phyloP scores from a whole-genome alignment of 2,113 vertebrate species.

The Scolopax mira region DNA sequence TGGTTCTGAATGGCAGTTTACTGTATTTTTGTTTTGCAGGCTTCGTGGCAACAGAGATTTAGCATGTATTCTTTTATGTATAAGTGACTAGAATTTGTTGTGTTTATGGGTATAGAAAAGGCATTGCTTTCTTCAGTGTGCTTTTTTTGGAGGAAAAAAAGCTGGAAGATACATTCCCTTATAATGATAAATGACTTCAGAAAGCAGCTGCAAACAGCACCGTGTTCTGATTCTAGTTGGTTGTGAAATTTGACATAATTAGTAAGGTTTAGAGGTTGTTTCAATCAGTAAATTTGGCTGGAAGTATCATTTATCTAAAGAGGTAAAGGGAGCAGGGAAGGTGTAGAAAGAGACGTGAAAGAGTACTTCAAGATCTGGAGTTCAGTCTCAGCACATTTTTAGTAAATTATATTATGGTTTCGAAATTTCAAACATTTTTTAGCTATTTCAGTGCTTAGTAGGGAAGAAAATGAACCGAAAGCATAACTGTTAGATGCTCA shows the following conservation, averaged over 20 bases:
- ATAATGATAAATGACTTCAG: not conserved
- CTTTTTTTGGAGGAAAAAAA: not conserved
- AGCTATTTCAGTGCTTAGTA: conserved; percentile 4
- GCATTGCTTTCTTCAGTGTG: not conserved
- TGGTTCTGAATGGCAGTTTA: not conserved
- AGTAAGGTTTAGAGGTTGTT: not conserved
- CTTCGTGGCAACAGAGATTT: not conserved
- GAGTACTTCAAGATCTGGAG: not conserved
- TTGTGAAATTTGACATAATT: not conserved
- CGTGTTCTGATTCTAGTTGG: not conserved
- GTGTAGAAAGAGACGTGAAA: not conserved
- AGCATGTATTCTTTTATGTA: not conserved
- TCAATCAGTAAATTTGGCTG: not conserved
- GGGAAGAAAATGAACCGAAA: conserved; percentile 26
- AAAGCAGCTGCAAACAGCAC: not conserved
- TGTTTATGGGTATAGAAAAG: not conserved
- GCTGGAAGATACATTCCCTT: not conserved
- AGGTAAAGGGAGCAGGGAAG: not conserved
- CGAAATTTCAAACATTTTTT: not conserved
- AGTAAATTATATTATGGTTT: conserved; percentile 4
- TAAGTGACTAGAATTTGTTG: not conserved
- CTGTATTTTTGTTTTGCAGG: not conserved
- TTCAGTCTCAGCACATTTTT: not conserved
- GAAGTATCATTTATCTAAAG: not conserved
- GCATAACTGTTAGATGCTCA: not conserved